These are phyloP conservation scores for Xestia c-nigrum DNA, from an alignment of 2,888 invertebrate genomes.

Conservation along the genomic window DNA sequence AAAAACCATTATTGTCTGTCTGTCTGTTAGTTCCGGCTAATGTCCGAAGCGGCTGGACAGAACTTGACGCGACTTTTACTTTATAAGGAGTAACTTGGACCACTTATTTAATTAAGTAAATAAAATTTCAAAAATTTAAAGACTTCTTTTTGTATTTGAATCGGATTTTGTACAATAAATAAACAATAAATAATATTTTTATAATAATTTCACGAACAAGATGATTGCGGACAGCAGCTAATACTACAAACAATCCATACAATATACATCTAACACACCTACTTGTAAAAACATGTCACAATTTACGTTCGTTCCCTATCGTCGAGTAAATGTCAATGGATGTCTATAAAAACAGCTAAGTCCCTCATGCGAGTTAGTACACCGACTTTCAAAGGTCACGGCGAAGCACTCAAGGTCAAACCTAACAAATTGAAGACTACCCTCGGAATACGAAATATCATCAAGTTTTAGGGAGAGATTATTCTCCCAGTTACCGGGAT, in stretches of 20 bases:
- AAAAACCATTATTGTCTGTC: not conserved
- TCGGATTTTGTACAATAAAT: no score
- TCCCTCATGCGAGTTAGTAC: slow-evolving; percentile 30
- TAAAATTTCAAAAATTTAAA: no score
- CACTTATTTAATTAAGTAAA: no score
- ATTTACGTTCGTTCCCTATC: slow-evolving; percentile 28
- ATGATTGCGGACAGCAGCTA: not conserved
- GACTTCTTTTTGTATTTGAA: no score
- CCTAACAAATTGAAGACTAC: slow-evolving; percentile 47
- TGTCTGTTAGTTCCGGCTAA: not conserved
- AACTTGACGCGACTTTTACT: not conserved
- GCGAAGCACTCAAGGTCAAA: slow-evolving; percentile 39
- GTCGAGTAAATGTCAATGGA: slow-evolving; percentile 40
- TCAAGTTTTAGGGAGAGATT: slow-evolving; percentile 50
- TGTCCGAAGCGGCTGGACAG: not conserved
- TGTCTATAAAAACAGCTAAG: slow-evolving; percentile 47
- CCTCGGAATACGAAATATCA: slow-evolving; percentile 58
- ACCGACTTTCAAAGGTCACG: slow-evolving; percentile 44
- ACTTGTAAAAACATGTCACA: slow-evolving; percentile 23
- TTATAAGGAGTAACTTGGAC: not conserved
- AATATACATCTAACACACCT: not conserved
- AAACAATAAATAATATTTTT: no score
- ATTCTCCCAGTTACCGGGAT: slow-evolving; percentile 46
- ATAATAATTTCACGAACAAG: no score
- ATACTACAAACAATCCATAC: not conserved